Evolutionary conservation across 1,140 invertebrate species (phyloP).

Genomic region (silkworm (Bombyx mori)): ASM3026992v2 NC_085118.1:3365001-3365500

Average conservation of each 20-base stretch:
- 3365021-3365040: no score
- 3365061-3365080: no score
- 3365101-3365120: background rate
- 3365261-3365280: conserved; percentile 16
- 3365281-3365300: conserved; percentile 29
- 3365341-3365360: conserved; percentile 41
- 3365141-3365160: conserved; percentile 5
- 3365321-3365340: conserved; percentile 29
- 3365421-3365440: conserved; percentile 29
- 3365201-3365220: conserved; percentile 19
- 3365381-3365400: conserved; percentile 13
- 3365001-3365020: no score
- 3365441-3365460: background rate
- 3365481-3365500: no score
- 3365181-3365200: background rate
- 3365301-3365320: conserved; percentile 37
- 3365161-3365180: conserved; percentile 1
- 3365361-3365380: conserved; percentile 46
- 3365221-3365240: conserved; percentile 25
- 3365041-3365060: no score
- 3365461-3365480: no score
- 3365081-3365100: background rate
- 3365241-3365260: conserved; percentile 18
- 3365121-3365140: conserved; percentile 7
- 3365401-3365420: conserved; percentile 24